These are phyloP conservation scores for Ericerus pela DNA, from an alignment of 1,140 invertebrate genomes.

Conservation along the genomic window DNA sequence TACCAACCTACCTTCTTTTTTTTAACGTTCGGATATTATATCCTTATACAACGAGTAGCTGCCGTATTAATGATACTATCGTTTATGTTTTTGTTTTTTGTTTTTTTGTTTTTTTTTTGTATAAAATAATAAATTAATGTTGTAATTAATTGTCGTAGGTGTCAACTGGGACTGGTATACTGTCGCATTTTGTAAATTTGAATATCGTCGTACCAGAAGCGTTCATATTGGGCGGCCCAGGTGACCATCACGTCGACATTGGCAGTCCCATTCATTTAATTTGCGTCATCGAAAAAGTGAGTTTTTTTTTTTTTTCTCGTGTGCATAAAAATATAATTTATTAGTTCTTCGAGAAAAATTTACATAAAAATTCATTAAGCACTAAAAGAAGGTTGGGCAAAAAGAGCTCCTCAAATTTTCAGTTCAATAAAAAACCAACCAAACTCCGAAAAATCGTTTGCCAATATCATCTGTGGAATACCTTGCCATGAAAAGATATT, in stretches of 20 bases:
- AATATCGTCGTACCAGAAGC: conserved; percentile 77
- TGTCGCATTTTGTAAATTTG: conserved; percentile 75
- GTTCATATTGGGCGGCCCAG: conserved; percentile 58
- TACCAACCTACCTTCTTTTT: no score
- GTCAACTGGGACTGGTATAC: conserved; percentile 63
- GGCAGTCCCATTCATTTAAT: conserved; percentile 79
- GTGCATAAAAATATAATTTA: no score
- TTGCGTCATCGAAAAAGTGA: conserved; percentile 84
- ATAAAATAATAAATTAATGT: conserved; percentile 11
- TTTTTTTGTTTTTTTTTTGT: neutral
- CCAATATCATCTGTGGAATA: neutral
- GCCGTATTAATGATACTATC: neutral
- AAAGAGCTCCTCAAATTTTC: no score
- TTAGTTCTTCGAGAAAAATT: no score
- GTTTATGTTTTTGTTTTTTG: neutral
- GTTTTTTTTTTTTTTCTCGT: conserved; percentile 21
- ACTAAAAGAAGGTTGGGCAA: no score
- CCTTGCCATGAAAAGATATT: no score
- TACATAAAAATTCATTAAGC: no score
- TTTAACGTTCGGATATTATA: no score
- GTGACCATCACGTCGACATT: conserved; percentile 75
- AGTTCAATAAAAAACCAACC: no score
- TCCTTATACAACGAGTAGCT: neutral
- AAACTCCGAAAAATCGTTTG: neutral
- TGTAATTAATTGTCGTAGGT: conserved; percentile 42